These are phyloP conservation scores for Gallinago undulata DNA, from an alignment of 2,113 vertebrate species.

Conservation along the genomic window DNA sequence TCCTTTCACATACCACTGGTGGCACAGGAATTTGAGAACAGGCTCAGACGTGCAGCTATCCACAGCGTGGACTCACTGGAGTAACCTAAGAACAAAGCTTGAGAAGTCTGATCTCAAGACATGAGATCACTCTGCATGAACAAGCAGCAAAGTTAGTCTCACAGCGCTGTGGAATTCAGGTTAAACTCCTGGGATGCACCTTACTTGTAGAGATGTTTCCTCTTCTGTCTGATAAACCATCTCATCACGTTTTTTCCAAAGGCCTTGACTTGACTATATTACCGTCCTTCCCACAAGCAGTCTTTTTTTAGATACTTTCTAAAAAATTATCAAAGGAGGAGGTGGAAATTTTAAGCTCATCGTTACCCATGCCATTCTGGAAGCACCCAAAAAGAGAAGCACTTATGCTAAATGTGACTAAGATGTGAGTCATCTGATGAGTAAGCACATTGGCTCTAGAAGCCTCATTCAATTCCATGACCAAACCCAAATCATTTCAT, in stretches of 20 bases:
- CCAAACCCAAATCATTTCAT: neutral
- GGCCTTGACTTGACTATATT: neutral
- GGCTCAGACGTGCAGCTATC: neutral
- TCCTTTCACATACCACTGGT: neutral
- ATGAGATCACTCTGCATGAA: neutral
- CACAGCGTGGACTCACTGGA: neutral
- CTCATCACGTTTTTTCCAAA: neutral
- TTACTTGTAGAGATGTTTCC: neutral
- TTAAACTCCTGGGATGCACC: neutral
- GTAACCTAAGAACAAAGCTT: neutral
- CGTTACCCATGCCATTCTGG: neutral
- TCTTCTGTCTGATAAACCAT: neutral
- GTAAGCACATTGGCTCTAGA: conserved; percentile 1
- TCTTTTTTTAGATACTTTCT: neutral
- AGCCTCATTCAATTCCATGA: neutral
- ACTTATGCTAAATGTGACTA: conserved; percentile 36
- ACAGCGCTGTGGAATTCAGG: neutral
- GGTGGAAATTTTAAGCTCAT: neutral
- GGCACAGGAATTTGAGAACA: neutral
- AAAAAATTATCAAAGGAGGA: neutral
- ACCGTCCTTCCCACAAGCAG: neutral
- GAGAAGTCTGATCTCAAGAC: neutral
- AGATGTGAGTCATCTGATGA: conserved; percentile 47
- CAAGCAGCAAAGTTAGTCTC: neutral
- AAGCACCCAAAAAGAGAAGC: conserved; percentile 10